Evolutionary conservation across 2,113 vertebrate species (phyloP), one percentile per base, ranked within the genome.

Genomic region (Prolemur simus): DNA sequence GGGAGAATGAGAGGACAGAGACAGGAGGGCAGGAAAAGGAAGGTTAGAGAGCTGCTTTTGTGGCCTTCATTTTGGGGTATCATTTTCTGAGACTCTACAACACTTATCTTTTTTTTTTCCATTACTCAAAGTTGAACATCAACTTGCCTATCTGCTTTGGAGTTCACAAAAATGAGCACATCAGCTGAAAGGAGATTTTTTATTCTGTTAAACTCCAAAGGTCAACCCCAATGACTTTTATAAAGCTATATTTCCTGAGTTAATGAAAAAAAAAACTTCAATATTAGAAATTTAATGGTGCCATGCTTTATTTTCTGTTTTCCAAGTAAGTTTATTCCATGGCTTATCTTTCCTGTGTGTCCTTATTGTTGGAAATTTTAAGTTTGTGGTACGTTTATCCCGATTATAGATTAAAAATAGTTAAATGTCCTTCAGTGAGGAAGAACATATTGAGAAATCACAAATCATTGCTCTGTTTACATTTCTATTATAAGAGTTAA

Each of bases 391-490:
- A 13, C 29, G 6, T 71, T 94, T 93, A 91, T 86, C 54, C 64
- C 63, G 15, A 83, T 60, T 91, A 73, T 34, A 81, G 34, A 80
- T 91, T 21, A 90, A 83, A 92, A 42, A 25, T 80, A 76, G 83
- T 87, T 95, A 83, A 95, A 92, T 68, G 42, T 84, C 32, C 74
- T 92, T 89, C 25, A 95, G 83, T 27, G 56, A 92, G 69, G 81
- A 96, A 92, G 76, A 93, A 92, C 6, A 47, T 81, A 37, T 34
- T 96, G 92, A 89, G 88, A 95, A 97, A 96, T 94, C 69, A 63
- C 34, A 82, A 93, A 93, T 92, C 90, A 95, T 63, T 77, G 10
- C 52, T 97, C 49, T 96, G 71, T 92, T 95, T 94, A 85, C 69
- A 82, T 88, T 97, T 97, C 68, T 76, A 93, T 63, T 52, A 23